Base-by-base conservation (phyloP, 1,140 invertebrate species). In the Pectinophora gossypiella region DNA sequence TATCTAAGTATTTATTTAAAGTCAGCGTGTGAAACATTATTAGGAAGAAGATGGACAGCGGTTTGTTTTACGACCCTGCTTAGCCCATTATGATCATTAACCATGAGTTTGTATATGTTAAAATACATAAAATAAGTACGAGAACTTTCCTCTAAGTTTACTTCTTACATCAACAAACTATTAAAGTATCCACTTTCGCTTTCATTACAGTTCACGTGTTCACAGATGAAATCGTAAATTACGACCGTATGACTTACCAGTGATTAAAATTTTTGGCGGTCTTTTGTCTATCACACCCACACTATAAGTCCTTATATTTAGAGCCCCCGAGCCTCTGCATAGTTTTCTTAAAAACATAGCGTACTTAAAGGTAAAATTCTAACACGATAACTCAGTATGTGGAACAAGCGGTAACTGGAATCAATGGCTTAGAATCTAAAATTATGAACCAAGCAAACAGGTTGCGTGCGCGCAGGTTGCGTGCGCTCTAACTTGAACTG, bases 211-310 rank as follows among this genome's bases (percentile, higher is more conserved):
- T 40, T 18, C 36, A 40, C 36, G 3, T 38, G 35, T 38, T 10
- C 5, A 27, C 5, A 27, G 23, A 6, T 27, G n/a, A n/a, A n/a
- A 27, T 27, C 5, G 5, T 27, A 27, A 27, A 27, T 27, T 27
- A 5, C n/a, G n/a, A 10, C 22, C 22, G 22, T 10, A 23, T 4
- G 3, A 38, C 85, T 76, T 61, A 89, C 88, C 88, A 38, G 88
- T 89, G 32, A 89, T 89, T 45, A 89, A 76, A 63, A 89, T 87
- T 76, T 88, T 89, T 43, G 88, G 88, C 0, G 87, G 81, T 27
- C 74, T 76, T 15, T 65, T 60, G 27, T 43, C 32, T 15, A 55
- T 13, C 36, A 46, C 36, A 35, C 60, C 61, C 18, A 58, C 58
- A 48, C 70, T 62, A 56, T 74, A 76, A 32, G 43, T 61, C 51